Base-by-base conservation (phyloP, 2,888 invertebrate genomes). In the Nudaria mundana region DNA sequence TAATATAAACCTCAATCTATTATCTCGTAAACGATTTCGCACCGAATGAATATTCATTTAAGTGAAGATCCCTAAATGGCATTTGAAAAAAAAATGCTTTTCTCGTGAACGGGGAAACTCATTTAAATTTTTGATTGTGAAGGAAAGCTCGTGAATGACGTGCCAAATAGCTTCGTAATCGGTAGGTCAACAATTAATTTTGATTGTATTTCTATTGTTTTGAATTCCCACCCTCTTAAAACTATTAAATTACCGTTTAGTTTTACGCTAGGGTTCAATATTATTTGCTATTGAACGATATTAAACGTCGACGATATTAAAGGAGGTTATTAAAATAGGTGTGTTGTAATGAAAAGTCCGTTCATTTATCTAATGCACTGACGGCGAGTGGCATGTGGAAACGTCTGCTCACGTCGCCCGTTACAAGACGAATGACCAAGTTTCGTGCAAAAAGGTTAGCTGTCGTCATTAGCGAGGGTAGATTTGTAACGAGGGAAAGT, bases 21-120 rank as follows among this genome's bases (percentile, higher is more conserved):
- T 84, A 84, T 82, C 82, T 82, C 80, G 58, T 83, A 83, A 87
- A 78, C 86, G 86, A 81, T 86, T 86, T 84, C 71, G 75, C 80
- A 76, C 72, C 63, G 66, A 80, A 87, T 87, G 86, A 86, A 87
- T 87, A 87, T 87, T 87, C 86, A 87, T 84, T 84, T 81, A 73
- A 69, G 75, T 78, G 82, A 81, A 82, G 83, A 76, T 71, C 78
- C 76, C 67, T 72, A 82, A 84, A 83, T 78, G 79, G 80, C 76
- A 82, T 82, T 80, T 81, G 68, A 68, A 68, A 72, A 85, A 81
- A 83, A 82, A 76, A 70, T 73, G 70, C 61, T 70, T 61, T 60
- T 66, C 71, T 65, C 69, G 56, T 63, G 71, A 73, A 69, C 69
- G 71, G 62, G 77, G 66, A 77, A 82, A 76, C 76, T 83, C 81